These are phyloP conservation scores for Megaceryle torquata DNA, from an alignment of 2,113 vertebrate species.

Conservation along the genomic window DNA sequence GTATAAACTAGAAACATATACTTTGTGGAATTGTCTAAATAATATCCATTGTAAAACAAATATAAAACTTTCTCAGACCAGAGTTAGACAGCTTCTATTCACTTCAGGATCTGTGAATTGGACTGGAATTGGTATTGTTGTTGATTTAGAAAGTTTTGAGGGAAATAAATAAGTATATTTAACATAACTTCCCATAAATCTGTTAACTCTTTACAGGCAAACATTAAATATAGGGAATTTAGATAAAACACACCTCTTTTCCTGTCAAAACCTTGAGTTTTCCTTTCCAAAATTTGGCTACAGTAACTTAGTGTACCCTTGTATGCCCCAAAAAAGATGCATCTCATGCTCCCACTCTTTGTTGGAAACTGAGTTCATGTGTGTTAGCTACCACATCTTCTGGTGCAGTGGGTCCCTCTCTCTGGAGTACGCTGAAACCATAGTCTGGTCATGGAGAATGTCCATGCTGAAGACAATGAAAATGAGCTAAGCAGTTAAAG, in stretches of 20 bases:
- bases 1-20: neutral
- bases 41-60: neutral
- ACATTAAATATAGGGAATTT: neutral
- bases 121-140: neutral
- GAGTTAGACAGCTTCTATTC: neutral
- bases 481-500: neutral
- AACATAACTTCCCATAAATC: neutral
- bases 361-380: neutral
- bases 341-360: neutral
- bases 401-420: neutral
- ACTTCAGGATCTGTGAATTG: neutral
- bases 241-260: neutral
- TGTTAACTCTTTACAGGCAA: neutral
- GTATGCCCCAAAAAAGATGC: neutral
- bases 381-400: neutral
- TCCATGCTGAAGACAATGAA: neutral
- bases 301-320: neutral
- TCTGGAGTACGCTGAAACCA: neutral
- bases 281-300: neutral
- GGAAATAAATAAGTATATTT: neutral
- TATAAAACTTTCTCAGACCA: neutral
- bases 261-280: neutral
- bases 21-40: neutral
- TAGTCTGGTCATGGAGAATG: neutral
- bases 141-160: neutral